Percentiles rank a stretch among this genome's conserved stretches.
Conservation (phyloP, 1,140 invertebrate genomes). For the Cyclargus thomasi region DNA sequence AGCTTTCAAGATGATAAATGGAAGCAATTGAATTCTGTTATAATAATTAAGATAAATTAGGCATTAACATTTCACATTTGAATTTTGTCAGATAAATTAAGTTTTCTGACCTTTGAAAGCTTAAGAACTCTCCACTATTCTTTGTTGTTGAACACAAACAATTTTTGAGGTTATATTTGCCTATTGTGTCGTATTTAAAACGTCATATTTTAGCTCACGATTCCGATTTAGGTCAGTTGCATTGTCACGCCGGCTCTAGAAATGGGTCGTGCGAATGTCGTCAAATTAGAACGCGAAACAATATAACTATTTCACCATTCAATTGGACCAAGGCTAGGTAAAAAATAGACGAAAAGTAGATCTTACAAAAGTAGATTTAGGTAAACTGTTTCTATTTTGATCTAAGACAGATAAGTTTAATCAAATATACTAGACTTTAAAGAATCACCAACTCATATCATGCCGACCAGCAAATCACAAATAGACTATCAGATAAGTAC, state of each 20-base stretch:
- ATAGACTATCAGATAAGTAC: too few species aligned
- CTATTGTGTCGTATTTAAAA: not conserved
- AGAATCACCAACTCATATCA: too few species aligned
- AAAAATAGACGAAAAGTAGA: constrained; percentile 4
- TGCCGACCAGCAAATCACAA: too few species aligned
- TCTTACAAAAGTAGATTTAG: not conserved
- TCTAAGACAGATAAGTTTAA: too few species aligned
- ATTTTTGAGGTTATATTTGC: not conserved
- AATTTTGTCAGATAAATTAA: not conserved
- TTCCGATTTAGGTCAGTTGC: constrained; percentile 46
- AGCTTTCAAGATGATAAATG: too few species aligned
- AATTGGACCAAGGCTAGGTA: constrained; percentile 4
- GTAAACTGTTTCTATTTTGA: not conserved
- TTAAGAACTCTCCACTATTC: not conserved
- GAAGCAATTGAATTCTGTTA: too few species aligned
- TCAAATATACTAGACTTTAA: too few species aligned
- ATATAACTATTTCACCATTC: constrained; percentile 20
- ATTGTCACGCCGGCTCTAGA: constrained; percentile 39
- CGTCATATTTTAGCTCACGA: constrained; percentile 31
- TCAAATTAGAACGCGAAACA: constrained; percentile 33
- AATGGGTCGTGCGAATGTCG: constrained; percentile 53
- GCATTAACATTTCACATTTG: too few species aligned
- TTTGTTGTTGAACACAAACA: not conserved
- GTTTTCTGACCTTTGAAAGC: not conserved
- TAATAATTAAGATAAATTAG: too few species aligned